phyloP scores from a whole-genome alignment of 2,888 invertebrate genomes.

The Ichneumoninae sp. region DNA sequence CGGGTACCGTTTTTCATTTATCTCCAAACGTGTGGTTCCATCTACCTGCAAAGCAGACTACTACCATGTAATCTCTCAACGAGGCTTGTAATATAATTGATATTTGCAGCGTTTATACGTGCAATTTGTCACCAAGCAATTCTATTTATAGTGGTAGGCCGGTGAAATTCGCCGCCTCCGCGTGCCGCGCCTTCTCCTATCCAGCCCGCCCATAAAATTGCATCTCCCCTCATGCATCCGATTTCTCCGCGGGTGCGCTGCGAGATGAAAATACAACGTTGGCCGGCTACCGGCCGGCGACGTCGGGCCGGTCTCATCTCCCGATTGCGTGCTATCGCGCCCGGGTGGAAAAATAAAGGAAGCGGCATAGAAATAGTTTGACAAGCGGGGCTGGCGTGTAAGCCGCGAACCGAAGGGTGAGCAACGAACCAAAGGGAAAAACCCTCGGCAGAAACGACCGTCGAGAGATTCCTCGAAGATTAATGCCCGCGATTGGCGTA shows the following conservation, averaged over 20 bases:
- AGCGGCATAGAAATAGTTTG: slow-evolving; percentile 15
- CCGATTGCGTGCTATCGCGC: slow-evolving; percentile 54
- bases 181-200: slow-evolving; percentile 7
- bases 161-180: not conserved
- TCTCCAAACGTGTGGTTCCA: too few species aligned
- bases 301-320: slow-evolving; percentile 37
- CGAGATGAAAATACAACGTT: slow-evolving; percentile 9
- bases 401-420: slow-evolving; percentile 28
- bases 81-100: too few species aligned
- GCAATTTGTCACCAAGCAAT: slow-evolving; percentile 71
- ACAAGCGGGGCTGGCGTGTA: slow-evolving; percentile 23
- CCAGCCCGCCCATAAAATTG: slow-evolving; percentile 46
- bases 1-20: too few species aligned
- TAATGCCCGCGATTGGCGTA: slow-evolving; percentile 68
- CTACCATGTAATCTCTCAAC: too few species aligned
- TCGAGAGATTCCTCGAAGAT: slow-evolving; percentile 64
- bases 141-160: slow-evolving; percentile 61
- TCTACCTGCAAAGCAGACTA: too few species aligned
- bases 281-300: not conserved
- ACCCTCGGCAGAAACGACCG: slow-evolving; percentile 29
- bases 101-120: slow-evolving; percentile 69
- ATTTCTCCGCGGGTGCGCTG: not conserved
- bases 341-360: slow-evolving; percentile 5
- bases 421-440: slow-evolving; percentile 24
- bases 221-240: slow-evolving; percentile 11